A percentile compares a stretch with the other conserved stretches of the same genome.
phyloP scores from a whole-genome alignment of 2,888 invertebrate genomes.

The Ephialtes manifestator region DNA sequence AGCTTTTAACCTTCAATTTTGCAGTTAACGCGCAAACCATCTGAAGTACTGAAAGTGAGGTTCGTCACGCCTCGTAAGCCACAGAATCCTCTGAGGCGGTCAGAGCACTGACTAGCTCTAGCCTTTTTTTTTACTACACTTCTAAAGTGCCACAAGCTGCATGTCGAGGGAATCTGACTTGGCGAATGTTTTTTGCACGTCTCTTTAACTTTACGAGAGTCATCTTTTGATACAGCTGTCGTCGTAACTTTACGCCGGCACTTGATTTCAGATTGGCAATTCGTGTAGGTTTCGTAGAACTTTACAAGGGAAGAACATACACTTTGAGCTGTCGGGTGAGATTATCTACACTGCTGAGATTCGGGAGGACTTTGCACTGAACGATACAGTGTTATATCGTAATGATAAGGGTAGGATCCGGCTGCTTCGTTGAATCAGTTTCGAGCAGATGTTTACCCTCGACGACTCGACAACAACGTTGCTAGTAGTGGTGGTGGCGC shows the following conservation, averaged over 20 bases:
- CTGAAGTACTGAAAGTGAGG: slow-evolving; percentile 5
- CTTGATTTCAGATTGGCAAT: not conserved
- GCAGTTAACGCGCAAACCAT: slow-evolving; percentile 23
- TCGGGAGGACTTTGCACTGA: not conserved
- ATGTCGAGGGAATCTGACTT: slow-evolving; percentile 5
- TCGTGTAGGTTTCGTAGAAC: not conserved
- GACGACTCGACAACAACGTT: slow-evolving; percentile 19
- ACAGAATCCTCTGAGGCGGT: not conserved
- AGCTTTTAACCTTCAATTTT: slow-evolving; percentile 33
- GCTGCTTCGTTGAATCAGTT: slow-evolving; percentile 45
- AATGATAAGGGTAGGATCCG: slow-evolving; percentile 36
- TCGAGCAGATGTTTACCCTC: slow-evolving; percentile 54
- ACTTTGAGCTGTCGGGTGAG: not conserved
- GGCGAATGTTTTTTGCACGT: not conserved
- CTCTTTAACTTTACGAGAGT: slow-evolving; percentile 42
- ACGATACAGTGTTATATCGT: not conserved
- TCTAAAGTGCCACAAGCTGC: slow-evolving; percentile 14
- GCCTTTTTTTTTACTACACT: not conserved
- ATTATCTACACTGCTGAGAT: not conserved
- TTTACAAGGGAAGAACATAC: not conserved
- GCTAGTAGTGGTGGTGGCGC: slow-evolving; percentile 1
- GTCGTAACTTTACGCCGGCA: not conserved
- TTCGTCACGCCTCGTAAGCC: slow-evolving; percentile 17
- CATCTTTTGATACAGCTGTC: slow-evolving; percentile 15
- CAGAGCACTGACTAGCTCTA: not conserved